Evolutionary conservation across 2,888 invertebrate genomes (phyloP).

Genomic region (Molorchus minor): DNA sequence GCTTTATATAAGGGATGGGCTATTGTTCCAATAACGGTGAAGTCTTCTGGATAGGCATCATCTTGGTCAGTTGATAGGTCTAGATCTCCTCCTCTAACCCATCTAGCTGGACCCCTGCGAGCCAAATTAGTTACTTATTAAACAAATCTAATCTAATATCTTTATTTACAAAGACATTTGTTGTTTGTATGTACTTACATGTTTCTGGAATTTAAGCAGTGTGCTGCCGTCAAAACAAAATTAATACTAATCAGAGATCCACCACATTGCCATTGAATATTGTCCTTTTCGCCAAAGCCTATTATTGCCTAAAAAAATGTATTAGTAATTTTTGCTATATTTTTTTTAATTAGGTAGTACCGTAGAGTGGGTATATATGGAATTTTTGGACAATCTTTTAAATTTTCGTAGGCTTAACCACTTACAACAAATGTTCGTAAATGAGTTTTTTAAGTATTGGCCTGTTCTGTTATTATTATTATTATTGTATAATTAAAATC

Average conservation of each 20-base stretch:
- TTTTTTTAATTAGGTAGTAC: too few species aligned
- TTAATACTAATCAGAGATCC: slow-evolving; percentile 67
- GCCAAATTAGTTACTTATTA: neutral
- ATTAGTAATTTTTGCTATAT: too few species aligned
- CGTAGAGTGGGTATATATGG: too few species aligned
- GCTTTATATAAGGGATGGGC: slow-evolving; percentile 59
- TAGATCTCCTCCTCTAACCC: slow-evolving; percentile 56
- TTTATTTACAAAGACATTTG: neutral
- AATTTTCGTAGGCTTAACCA: too few species aligned
- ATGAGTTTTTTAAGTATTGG: too few species aligned
- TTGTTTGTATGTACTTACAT: slow-evolving; percentile 13
- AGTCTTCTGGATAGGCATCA: slow-evolving; percentile 55
- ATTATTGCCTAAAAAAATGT: slow-evolving; percentile 26
- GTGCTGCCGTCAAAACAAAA: slow-evolving; percentile 70
- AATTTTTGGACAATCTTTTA: too few species aligned
- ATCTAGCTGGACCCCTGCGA: slow-evolving; percentile 35
- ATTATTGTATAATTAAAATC: too few species aligned
- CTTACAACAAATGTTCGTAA: too few species aligned
- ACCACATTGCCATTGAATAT: slow-evolving; percentile 64
- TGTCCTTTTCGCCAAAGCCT: slow-evolving; percentile 23
- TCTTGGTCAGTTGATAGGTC: slow-evolving; percentile 57
- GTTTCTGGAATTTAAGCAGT: slow-evolving; percentile 56
- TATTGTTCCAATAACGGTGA: slow-evolving; percentile 49
- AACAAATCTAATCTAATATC: neutral
- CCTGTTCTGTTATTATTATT: too few species aligned